Evolutionary conservation across 37 sponge, comb jelly and placozoan species (phyloP), one percentile per base, ranked within the genome.

Genomic region (Amphimedon queenslandica): DNA sequence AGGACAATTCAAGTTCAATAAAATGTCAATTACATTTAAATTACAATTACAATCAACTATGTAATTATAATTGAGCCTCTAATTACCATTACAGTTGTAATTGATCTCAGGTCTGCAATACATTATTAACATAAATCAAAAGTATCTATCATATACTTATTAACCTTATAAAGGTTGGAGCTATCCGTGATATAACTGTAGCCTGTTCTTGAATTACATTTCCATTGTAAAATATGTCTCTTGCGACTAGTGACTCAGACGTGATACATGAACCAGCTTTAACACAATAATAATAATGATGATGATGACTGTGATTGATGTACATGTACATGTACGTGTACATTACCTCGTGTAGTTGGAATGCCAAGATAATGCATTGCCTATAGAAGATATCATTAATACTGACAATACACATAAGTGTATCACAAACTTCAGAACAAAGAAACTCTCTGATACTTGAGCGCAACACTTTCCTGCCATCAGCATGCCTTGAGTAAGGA

Each of bases 391-490:
- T 11, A 57, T 55, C 53, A 55, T 18, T 16, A 6, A 33, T n/a
- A 74, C 35, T 18, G 1, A 72, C 58, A 16, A n/a, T 71, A 72
- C 31, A n/a, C n/a, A n/a, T n/a, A n/a, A n/a, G n/a, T n/a, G n/a
- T n/a, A n/a, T n/a, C n/a, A 39, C 86, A 25, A n/a, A 91, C 96
- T 81, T 97, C 99, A 37, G 88, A 87, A 57, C 94, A 94, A 1
- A 97, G 89, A 66, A 97, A 97, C 75, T 97, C 99, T 40, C 99
- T 72, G 57, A 97, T 78, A 67, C 81, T 79, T 28, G 95, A 94
- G 6, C 99, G 82, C 47, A 97, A 86, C 38, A 97, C 99, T 41
- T 94, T 94, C 57, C 99, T 80, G 34, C 99, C 99, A 68, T 97
- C 99, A 37, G 92, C 99, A 30, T 73, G 72, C 1, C 99, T 56